These are phyloP conservation scores for Strongylocentrotus purpuratus DNA, from an alignment of 35 echinoderm and acorn worm species.

Conservation along the genomic window DNA sequence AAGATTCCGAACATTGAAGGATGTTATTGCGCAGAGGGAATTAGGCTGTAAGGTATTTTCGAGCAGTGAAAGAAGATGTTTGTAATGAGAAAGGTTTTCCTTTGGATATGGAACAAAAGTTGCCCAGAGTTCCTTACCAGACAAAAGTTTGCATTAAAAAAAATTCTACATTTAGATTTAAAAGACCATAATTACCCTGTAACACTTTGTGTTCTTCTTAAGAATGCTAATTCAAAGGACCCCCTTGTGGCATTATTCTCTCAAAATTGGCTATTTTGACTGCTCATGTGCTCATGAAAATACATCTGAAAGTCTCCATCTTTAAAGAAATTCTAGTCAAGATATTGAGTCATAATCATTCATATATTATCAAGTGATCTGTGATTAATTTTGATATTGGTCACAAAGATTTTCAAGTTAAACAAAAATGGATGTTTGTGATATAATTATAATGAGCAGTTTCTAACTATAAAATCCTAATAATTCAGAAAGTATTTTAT, in stretches of 20 bases:
- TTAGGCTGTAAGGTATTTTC: neutral
- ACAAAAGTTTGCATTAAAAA: neutral
- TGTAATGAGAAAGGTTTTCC: neutral
- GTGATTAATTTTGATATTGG: too few species aligned
- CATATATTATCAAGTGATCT: too few species aligned
- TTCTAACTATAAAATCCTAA: too few species aligned
- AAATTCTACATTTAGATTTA: neutral
- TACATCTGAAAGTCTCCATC: too few species aligned
- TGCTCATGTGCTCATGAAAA: neutral
- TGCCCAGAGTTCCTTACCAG: neutral
- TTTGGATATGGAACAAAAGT: too few species aligned
- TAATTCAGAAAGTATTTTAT: too few species aligned
- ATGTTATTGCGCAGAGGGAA: neutral
- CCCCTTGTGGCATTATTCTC: neutral
- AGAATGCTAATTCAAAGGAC: neutral
- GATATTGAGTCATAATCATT: too few species aligned
- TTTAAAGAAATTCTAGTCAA: too few species aligned
- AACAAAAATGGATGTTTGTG: too few species aligned
- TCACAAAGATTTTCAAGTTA: too few species aligned
- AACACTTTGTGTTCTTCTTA: neutral
- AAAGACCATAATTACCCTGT: neutral
- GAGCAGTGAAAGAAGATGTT: neutral
- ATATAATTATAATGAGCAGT: too few species aligned
- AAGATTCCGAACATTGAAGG: neutral
- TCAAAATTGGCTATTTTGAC: neutral